Percentiles rank a stretch among this genome's conserved stretches.
phyloP scores from a whole-genome alignment of 2,113 vertebrate genomes.

The Notarius quadriscutis region DNA sequence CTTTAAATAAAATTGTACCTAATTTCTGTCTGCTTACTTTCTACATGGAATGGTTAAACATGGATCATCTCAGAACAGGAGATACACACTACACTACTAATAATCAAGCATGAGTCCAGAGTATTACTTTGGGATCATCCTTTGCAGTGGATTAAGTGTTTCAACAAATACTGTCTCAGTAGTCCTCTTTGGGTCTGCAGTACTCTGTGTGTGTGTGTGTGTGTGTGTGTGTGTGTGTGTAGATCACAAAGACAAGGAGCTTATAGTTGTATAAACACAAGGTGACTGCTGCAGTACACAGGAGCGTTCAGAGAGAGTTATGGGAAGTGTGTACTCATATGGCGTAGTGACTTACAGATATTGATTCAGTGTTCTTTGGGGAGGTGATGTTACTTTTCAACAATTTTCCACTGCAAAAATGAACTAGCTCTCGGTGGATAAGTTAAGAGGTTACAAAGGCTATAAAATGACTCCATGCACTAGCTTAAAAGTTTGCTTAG shows the following conservation, averaged over 20 bases:
- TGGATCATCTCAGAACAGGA: not conserved
- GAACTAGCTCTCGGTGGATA: not conserved
- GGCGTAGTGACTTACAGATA: not conserved
- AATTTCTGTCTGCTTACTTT: not conserved
- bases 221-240: not conserved
- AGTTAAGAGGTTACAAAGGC: not conserved
- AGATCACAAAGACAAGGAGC: not conserved
- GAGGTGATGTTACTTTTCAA: not conserved
- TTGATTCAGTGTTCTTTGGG: not conserved
- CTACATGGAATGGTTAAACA: not conserved
- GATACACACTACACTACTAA: not conserved
- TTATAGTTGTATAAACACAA: conserved; percentile 15
- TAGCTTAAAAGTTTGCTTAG: not conserved
- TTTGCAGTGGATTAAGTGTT: not conserved
- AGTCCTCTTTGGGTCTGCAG: not conserved
- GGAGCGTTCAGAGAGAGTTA: not conserved
- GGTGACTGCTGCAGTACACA: conserved; percentile 2
- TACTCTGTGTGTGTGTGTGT: not conserved
- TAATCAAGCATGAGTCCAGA: not conserved
- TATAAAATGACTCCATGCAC: not conserved
- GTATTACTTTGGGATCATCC: not conserved
- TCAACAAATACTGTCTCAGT: not conserved
- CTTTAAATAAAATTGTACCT: not conserved
- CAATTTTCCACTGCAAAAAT: not conserved
- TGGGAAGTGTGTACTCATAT: not conserved